phyloP scores from a whole-genome alignment of 1,140 invertebrate genomes.

The Pissodes strobi region DNA sequence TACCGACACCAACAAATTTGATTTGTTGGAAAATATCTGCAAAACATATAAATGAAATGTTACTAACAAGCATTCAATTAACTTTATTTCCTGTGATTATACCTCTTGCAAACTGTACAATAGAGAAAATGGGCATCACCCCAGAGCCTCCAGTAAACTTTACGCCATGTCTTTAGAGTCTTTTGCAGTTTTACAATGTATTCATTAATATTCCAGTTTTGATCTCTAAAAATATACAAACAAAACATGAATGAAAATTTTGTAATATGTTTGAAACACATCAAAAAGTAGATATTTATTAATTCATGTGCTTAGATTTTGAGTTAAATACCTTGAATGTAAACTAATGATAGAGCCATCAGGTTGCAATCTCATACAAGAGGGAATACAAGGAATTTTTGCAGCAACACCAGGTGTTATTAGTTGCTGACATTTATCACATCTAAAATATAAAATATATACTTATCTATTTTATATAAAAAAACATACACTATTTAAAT shows the following conservation, averaged over 20 bases:
- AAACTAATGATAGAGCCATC: slow-evolving; percentile 70
- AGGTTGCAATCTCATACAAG: slow-evolving; percentile 70
- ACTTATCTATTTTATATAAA: too few relatives aligned
- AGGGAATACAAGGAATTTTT: slow-evolving; percentile 68
- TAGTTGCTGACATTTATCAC: slow-evolving; percentile 61
- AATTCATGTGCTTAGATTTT: too few relatives aligned
- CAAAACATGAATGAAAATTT: slow-evolving; percentile 3
- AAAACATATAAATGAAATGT: not conserved
- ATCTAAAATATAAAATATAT: too few relatives aligned
- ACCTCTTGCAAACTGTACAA: slow-evolving; percentile 72
- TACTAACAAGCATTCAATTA: not conserved
- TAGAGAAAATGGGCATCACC: slow-evolving; percentile 81
- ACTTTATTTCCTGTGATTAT: not conserved
- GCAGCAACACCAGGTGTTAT: slow-evolving; percentile 66
- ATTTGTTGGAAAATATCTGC: slow-evolving; percentile 70
- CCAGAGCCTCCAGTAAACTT: slow-evolving; percentile 93
- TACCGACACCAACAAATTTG: slow-evolving; percentile 81
- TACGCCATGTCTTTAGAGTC: slow-evolving; percentile 82
- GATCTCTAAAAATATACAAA: slow-evolving; percentile 62
- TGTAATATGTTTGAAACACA: too few relatives aligned
- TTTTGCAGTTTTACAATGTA: slow-evolving; percentile 76
- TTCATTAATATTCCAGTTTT: slow-evolving; percentile 80
- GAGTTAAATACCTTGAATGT: slow-evolving; percentile 64
- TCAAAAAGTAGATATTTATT: too few relatives aligned
- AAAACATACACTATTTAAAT: too few relatives aligned